Evolutionary conservation across 2,797 vertebrate species (phyloP), one percentile per base, ranked within the genome.

Genomic region (Acrossocheilus fasciatus): DNA sequence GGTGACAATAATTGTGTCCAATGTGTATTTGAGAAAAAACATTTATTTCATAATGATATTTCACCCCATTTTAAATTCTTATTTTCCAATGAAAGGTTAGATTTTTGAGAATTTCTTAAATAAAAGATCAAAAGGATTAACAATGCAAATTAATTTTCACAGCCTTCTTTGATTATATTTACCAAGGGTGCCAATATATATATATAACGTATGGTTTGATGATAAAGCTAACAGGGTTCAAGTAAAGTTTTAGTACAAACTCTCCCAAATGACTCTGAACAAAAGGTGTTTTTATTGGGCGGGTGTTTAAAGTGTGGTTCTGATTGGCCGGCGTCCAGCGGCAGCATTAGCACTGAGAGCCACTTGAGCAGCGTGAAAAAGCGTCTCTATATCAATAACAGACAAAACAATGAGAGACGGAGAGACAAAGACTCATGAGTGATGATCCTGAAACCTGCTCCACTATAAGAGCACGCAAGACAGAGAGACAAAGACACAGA

Each of bases 251-350:
- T 18, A 23, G 4, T 20, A 15, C 47, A 26, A 15, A 20, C 11
- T n/a, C 12, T 72, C 47, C 50, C 1, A 15, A 39, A 69, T 20
- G 1, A 14, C 30, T 80, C 26, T 66, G 26, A 81, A 81, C 79
- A n/a, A 52, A 52, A 69, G 45, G 79, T 36, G 70, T 75, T 83
- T 36, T 74, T 45, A 50, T 64, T 75, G 18, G 68, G 50, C 26
- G 6, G 62, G 5, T 36, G 62, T 82, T 69, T 64, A 39, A 81
- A 77, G 81, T 50, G 68, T n/a, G 57, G 30, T 52, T 84, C 52
- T 74, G 86, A 87, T 72, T 90, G 89, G 89, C 89, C 47, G 69
- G 14, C 12, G 66, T 85, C 89, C 89, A 90, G 77, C 82, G 39
- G 15, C 68, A 88, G 83, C 89, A 88, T 90, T 88, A 90, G 86